Evolutionary conservation across 2,797 vertebrate genomes (phyloP), one percentile per base, ranked within the genome.

Genomic region (Phyllotis vaccarum): DNA sequence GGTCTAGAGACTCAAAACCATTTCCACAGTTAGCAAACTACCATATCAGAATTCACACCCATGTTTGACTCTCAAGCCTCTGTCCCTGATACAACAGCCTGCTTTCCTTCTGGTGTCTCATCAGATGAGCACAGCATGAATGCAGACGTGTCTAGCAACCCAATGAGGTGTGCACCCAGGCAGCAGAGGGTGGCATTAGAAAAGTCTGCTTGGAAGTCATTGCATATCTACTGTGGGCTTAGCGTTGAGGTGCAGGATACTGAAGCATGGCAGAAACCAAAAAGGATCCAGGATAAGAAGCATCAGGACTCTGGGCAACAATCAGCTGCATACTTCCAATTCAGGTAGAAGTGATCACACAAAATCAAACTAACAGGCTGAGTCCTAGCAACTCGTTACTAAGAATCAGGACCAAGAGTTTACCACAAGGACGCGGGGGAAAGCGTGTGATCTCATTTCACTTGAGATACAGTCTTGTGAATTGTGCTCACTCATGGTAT

Each of bases 131-230:
- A 81, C 62, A 54, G 37, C 49, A 6, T 66, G 93, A 93, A 88
- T 81, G 76, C 64, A 96, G 75, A 89, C 62, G 27, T n/a, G 58
- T 64, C 76, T 96, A 83, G 89, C 83, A 94, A 85, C 49, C 89
- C 60, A 52, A 72, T 2, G 12, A 66, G 19, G 9, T 75, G 6
- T 60, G 17, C 6, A 82, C 78, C 93, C 94, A 94, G 95, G 81
- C 94, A 86, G 94, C 92, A 96, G 92, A 95, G 91, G 94, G 91
- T 92, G 11, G 74, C 74, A 83, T 94, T 93, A 91, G 80, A 70
- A 82, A 93, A 94, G 78, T 95, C 90, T 86, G 80, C 49, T 80
- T 72, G 87, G 43, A 89, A 64, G 72, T 75, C 66, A 88, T 27
- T 58, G 76, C 79, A 78, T 94, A 94, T 83, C 81, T 95, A 93